Conservation (phyloP, 2,888 invertebrate species). For the Eupithecia dodoneata region DNA sequence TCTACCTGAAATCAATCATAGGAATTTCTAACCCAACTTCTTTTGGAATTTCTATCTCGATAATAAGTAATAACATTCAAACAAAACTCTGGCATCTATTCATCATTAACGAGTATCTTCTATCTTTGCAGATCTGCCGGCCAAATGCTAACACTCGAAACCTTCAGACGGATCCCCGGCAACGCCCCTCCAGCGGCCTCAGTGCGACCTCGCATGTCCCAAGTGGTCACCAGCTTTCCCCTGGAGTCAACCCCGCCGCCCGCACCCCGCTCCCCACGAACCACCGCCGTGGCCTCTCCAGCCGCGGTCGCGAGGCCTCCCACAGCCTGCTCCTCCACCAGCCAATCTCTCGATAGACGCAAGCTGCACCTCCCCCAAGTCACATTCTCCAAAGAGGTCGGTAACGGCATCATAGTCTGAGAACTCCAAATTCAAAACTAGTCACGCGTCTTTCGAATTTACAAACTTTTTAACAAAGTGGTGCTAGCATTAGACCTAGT, state of each 20-base stretch:
- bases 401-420: constrained; percentile 93
- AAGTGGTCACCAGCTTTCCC: constrained; percentile 59
- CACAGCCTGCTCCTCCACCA: constrained; percentile 88
- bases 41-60: too few species aligned
- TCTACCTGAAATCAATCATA: not conserved
- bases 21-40: not conserved
- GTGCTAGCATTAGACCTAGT: constrained; percentile 60
- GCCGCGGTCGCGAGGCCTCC: constrained; percentile 84
- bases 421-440: constrained; percentile 48
- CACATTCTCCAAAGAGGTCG: constrained; percentile 95
- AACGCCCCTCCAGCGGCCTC: constrained; percentile 68
- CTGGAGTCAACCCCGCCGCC: constrained; percentile 76
- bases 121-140: constrained; percentile 86
- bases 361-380: constrained; percentile 91
- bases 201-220: constrained; percentile 59
- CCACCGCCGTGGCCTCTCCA: constrained; percentile 68
- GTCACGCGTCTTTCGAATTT: constrained; percentile 54
- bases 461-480: constrained; percentile 46
- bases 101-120: not conserved
- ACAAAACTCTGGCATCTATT: not conserved
- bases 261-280: constrained; percentile 71
- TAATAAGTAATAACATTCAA: not conserved
- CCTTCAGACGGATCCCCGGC: constrained; percentile 86
- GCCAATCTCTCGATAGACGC: constrained; percentile 85
- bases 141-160: constrained; percentile 88